phyloP scores from a whole-genome alignment of 1,140 invertebrate genomes.

The Cydia pomonella region DNA sequence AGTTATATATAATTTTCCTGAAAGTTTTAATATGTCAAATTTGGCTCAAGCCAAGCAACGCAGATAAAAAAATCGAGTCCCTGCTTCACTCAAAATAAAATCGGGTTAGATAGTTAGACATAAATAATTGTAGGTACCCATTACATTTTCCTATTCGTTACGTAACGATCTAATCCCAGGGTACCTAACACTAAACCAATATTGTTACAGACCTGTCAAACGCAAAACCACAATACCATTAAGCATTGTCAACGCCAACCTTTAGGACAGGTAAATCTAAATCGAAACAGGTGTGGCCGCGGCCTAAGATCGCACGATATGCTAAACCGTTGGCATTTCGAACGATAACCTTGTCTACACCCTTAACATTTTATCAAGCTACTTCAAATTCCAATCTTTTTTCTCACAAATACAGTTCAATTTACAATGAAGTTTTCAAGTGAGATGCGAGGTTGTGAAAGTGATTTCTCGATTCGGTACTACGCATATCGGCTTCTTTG shows the following conservation, averaged over 20 bases:
- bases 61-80: too few relatives aligned
- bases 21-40: too few relatives aligned
- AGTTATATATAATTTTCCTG: too few relatives aligned
- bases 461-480: neutral
- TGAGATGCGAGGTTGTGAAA: neutral
- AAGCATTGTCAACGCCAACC: constrained; percentile 19
- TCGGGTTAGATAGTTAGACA: too few relatives aligned
- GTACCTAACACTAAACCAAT: neutral
- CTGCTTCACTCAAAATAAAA: too few relatives aligned
- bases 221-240: constrained; percentile 1
- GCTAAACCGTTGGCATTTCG: constrained; percentile 71
- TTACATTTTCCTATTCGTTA: neutral
- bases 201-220: neutral
- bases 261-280: constrained; percentile 19
- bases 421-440: neutral
- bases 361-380: neutral
- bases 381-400: neutral
- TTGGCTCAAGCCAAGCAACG: too few relatives aligned
- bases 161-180: neutral
- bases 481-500: constrained; percentile 25
- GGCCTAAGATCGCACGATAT: constrained; percentile 63
- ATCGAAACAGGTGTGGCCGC: constrained; percentile 40
- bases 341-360: constrained; percentile 15
- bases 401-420: neutral
- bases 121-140: too few relatives aligned